Evolutionary conservation across 2,797 vertebrate genomes (phyloP).

Genomic region (Spheniscus humboldti): DNA sequence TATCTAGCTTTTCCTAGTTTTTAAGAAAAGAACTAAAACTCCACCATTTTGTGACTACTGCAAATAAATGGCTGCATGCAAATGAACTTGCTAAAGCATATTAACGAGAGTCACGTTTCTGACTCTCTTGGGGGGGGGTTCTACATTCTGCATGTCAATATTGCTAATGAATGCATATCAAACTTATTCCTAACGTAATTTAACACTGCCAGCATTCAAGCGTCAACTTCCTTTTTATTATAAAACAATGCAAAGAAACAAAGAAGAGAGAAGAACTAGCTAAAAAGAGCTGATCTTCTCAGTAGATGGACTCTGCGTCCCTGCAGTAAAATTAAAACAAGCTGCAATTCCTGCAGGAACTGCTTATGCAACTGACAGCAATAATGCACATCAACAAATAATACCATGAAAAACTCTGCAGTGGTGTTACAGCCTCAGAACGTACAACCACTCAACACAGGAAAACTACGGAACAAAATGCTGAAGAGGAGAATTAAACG

Average conservation of each 20-base stretch:
- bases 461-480: neutral
- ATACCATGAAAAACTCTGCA: neutral
- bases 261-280: neutral
- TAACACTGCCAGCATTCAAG: neutral
- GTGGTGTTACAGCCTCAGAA: neutral
- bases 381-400: conserved; percentile 27
- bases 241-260: neutral
- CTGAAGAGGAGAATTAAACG: neutral
- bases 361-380: conserved; percentile 77
- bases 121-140: neutral
- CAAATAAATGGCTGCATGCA: neutral
- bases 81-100: neutral
- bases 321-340: conserved; percentile 58
- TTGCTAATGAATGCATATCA: neutral
- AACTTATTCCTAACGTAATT: neutral
- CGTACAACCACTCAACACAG: neutral
- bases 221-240: neutral
- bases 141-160: neutral
- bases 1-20: neutral
- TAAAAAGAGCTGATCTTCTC: neutral
- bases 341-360: conserved; percentile 69
- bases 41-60: neutral
- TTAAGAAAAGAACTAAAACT: neutral
- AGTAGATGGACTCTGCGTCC: conserved; percentile 14
- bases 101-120: neutral